Conservation (phyloP, 2,888 invertebrate species). For the Gastrophysa polygoni region DNA sequence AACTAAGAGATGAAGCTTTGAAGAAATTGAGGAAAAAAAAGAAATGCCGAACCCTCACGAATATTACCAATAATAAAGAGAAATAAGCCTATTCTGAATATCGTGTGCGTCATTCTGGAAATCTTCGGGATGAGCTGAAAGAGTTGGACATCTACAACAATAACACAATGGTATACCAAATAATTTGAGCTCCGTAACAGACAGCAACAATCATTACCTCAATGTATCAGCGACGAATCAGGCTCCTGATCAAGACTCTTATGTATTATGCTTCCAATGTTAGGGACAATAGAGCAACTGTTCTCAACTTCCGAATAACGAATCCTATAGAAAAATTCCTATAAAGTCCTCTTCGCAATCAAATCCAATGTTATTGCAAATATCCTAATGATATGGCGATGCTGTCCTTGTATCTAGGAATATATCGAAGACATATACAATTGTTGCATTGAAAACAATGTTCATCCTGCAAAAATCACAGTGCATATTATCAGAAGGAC, state of each 20-base stretch:
- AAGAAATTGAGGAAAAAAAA: background rate
- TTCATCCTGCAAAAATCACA: no score
- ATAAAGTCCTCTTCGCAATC: background rate
- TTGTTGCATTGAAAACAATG: no score
- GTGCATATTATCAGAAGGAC: no score
- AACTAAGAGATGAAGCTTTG: background rate
- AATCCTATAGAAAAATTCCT: background rate
- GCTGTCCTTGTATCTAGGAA: no score
- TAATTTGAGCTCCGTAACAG: background rate
- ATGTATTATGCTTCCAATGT: background rate
- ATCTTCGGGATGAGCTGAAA: background rate
- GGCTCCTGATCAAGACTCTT: background rate
- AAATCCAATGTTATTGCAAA: no score
- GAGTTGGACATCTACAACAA: background rate
- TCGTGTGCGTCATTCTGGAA: background rate
- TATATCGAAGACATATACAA: no score
- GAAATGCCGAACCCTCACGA: background rate
- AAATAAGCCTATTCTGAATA: background rate
- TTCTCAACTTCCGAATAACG: background rate
- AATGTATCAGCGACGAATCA: background rate
- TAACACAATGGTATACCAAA: background rate
- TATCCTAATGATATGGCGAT: no score
- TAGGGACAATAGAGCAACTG: background rate
- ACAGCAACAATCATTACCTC: background rate
- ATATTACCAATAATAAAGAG: no score